Evolutionary conservation across 2,888 invertebrate species (phyloP).

Genomic region (Anthrax anthrax): DNA sequence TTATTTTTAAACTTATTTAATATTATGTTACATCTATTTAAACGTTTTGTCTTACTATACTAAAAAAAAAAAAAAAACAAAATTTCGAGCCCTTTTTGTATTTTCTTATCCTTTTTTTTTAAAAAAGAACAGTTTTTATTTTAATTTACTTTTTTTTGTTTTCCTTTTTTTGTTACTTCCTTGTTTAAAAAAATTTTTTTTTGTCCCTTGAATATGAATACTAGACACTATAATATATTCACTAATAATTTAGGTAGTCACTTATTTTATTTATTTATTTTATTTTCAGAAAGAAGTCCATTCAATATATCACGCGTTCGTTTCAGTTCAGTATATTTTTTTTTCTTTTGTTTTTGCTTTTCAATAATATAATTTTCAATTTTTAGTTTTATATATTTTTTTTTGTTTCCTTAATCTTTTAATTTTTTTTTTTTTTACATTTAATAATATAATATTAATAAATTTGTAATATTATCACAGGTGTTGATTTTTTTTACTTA

Average conservation of each 20-base stretch:
- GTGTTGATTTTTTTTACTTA: constrained; percentile 25
- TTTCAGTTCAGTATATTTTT: neutral
- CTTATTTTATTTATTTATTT: neutral
- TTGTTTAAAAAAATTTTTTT: neutral
- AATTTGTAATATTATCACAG: constrained; percentile 16
- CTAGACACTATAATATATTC: neutral
- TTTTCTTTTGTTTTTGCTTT: neutral
- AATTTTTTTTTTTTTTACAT: neutral
- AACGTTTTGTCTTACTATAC: neutral
- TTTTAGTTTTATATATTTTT: constrained; percentile 23
- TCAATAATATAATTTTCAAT: constrained; percentile 17
- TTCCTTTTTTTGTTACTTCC: neutral
- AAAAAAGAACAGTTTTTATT: too few species aligned
- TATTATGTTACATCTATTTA: neutral
- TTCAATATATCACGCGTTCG: constrained; percentile 7
- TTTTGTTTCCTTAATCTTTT: constrained; percentile 20
- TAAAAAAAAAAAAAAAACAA: neutral
- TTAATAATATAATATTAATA: neutral
- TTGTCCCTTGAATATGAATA: too few species aligned
- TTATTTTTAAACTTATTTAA: neutral
- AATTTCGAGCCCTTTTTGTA: neutral
- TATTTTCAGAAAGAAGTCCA: neutral
- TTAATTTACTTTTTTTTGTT: too few species aligned
- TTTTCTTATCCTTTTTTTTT: too few species aligned
- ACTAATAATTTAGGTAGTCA: neutral